A percentile compares a stretch with the other conserved stretches of the same genome.
Evolutionary conservation across 1,140 invertebrate species (phyloP).

Genomic region (Procambarus clarkii): DNA sequence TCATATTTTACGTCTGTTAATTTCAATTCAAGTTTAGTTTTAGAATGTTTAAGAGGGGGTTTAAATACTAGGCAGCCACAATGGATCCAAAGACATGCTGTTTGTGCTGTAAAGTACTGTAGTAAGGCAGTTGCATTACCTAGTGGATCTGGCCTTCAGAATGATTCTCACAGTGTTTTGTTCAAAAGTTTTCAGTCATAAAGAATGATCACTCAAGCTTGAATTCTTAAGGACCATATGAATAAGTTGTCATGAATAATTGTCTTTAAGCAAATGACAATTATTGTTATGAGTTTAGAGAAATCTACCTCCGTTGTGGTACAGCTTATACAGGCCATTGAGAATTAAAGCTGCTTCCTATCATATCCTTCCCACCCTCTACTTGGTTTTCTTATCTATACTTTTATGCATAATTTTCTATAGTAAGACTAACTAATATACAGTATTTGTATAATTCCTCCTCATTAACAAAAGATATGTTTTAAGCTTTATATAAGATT

Average conservation of each 20-base stretch:
- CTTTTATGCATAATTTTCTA: slow-evolving; percentile 13
- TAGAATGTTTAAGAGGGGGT: not conserved
- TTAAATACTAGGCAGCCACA: not conserved
- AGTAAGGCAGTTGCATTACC: slow-evolving; percentile 61
- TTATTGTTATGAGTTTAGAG: not conserved
- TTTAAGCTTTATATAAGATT: not conserved
- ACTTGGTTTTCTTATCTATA: slow-evolving; percentile 7
- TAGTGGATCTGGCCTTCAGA: slow-evolving; percentile 64
- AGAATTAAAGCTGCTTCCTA: slow-evolving; percentile 36
- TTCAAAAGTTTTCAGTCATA: slow-evolving; percentile 31
- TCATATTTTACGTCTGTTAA: not conserved
- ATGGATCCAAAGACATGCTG: slow-evolving; percentile 24
- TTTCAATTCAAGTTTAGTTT: not conserved
- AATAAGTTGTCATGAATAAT: slow-evolving; percentile 22
- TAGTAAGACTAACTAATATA: slow-evolving; percentile 35
- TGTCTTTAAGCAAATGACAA: not conserved
- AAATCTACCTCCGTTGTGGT: not conserved
- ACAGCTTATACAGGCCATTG: slow-evolving; percentile 22
- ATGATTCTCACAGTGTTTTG: slow-evolving; percentile 43
- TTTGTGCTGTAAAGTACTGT: slow-evolving; percentile 53
- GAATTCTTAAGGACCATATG: slow-evolving; percentile 45
- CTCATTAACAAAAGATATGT: not conserved
- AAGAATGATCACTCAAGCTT: slow-evolving; percentile 38
- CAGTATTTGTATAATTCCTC: not conserved
- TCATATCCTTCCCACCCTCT: not conserved